Percentiles rank a stretch among this genome's conserved stretches.
Evolutionary conservation across 2,888 invertebrate genomes (phyloP).

Genomic region (Rhagium mordax): DNA sequence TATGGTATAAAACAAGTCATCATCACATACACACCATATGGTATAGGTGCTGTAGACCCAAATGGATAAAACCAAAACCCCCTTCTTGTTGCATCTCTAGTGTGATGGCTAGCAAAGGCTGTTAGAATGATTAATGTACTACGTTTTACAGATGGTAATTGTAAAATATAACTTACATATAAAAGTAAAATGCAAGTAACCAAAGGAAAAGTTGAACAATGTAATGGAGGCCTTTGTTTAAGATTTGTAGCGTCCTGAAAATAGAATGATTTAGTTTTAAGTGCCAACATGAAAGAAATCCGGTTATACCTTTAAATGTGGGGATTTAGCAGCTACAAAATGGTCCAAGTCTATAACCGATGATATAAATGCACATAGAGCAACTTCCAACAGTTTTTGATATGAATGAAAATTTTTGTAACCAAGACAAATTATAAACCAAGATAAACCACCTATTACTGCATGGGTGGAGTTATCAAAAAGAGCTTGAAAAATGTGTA

Average conservation of each 20-base stretch:
- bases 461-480: constrained; percentile 79
- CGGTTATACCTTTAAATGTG: constrained; percentile 73
- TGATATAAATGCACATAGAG: constrained; percentile 73
- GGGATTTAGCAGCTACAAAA: constrained; percentile 76
- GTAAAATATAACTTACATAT: constrained; percentile 62
- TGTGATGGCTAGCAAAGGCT: constrained; percentile 81
- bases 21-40: constrained; percentile 73
- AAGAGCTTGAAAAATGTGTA: constrained; percentile 70
- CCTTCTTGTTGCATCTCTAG: constrained; percentile 79
- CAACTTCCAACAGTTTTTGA: constrained; percentile 69
- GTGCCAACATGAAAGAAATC: neutral
- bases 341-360: constrained; percentile 81
- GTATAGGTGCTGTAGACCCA: constrained; percentile 75
- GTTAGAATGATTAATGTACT: constrained; percentile 74
- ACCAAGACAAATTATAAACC: constrained; percentile 72
- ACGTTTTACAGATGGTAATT: constrained; percentile 62
- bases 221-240: constrained; percentile 77
- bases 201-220: constrained; percentile 77
- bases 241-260: constrained; percentile 78
- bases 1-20: constrained; percentile 73
- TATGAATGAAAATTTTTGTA: constrained; percentile 63
- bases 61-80: constrained; percentile 82
- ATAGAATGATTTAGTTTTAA: neutral
- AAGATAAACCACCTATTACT: constrained; percentile 76
- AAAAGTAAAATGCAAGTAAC: constrained; percentile 68